Base-by-base conservation (phyloP, 2,888 invertebrate genomes). In the Dolomedes plantarius region DNA sequence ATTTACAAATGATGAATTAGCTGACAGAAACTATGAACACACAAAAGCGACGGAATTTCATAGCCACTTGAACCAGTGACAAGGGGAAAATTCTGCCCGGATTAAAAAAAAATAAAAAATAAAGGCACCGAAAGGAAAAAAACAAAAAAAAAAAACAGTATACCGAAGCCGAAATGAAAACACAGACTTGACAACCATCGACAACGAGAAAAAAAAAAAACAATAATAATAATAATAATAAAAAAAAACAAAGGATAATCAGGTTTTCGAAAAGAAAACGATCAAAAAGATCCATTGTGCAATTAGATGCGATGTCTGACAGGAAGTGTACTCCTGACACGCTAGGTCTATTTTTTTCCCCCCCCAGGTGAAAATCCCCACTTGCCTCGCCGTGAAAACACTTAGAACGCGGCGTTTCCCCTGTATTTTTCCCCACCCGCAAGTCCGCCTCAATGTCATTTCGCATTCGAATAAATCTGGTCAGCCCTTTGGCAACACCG, bases 1-100 rank as follows among this genome's bases (percentile, higher is more conserved):
- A 77, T 76, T 77, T 67, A 32, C 27, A 41, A 73, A 83, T 83
- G 83, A 83, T 83, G 83, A 77, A 83, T 83, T 83, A 62, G 76
- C 83, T 83, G 83, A 83, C 83, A 83, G 73, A 68, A 27, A 27
- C 69, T 68, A 64, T 62, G 72, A 77, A 77, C 77, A 72, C 39
- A 83, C 83, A 83, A 83, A 77, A 83, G 73, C 50, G 83, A 67
- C 56, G 67, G 73, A 67, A 83, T 83, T 83, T 83, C 83, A 83
- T 76, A 83, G 76, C 72, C 65, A 83, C 72, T 72, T 23, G 65
- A 27, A 39, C 19, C 39, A 76, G 65, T 73, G 56, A 83, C 62
- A 72, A 73, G 56, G 72, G 72, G 77, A 73, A 83, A 83, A 77
- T 77, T 67, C 72, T 28, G n/a, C 13, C 28, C 27, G 65, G 71